These are phyloP conservation scores for Leptopterna dolabrata DNA, from an alignment of 2,888 invertebrate species.

Conservation along the genomic window DNA sequence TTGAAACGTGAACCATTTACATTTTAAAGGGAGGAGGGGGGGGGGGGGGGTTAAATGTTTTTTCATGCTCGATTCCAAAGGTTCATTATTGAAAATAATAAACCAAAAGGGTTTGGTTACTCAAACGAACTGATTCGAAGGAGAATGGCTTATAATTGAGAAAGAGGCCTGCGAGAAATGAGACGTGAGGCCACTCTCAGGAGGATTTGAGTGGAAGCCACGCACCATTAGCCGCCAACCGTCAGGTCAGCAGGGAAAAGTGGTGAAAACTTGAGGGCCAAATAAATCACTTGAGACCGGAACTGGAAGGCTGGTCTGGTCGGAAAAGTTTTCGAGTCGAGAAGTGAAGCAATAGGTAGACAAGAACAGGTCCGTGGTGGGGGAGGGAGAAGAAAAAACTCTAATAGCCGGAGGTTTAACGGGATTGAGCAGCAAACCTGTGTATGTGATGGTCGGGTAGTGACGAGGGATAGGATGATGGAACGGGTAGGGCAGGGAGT, in stretches of 20 bases:
- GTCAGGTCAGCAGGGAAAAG: conserved; percentile 3
- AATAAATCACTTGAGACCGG: neutral
- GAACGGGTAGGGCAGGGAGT: neutral
- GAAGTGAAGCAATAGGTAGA: neutral
- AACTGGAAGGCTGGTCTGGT: neutral
- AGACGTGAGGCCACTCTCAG: neutral
- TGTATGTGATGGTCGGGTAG: conserved; percentile 17
- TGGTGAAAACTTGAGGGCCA: neutral
- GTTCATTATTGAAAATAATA: too few relatives aligned
- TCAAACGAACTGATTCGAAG: too few relatives aligned
- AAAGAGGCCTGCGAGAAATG: too few relatives aligned
- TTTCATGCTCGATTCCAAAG: too few relatives aligned
- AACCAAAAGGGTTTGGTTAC: too few relatives aligned
- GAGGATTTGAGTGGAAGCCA: neutral
- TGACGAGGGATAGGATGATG: neutral
- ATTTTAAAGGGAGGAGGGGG: too few relatives aligned
- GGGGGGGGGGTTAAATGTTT: too few relatives aligned
- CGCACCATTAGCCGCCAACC: neutral
- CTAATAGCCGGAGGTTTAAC: conserved; percentile 23
- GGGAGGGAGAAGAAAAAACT: neutral
- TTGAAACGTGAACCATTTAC: too few relatives aligned
- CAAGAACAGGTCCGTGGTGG: neutral
- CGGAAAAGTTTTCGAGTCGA: neutral
- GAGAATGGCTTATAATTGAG: too few relatives aligned
- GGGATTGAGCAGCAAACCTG: conserved; percentile 25